Percentiles rank a stretch among this genome's conserved stretches.
Evolutionary conservation across 2,888 invertebrate species (phyloP).

Genomic region (Ischnus inquisitorius): DNA sequence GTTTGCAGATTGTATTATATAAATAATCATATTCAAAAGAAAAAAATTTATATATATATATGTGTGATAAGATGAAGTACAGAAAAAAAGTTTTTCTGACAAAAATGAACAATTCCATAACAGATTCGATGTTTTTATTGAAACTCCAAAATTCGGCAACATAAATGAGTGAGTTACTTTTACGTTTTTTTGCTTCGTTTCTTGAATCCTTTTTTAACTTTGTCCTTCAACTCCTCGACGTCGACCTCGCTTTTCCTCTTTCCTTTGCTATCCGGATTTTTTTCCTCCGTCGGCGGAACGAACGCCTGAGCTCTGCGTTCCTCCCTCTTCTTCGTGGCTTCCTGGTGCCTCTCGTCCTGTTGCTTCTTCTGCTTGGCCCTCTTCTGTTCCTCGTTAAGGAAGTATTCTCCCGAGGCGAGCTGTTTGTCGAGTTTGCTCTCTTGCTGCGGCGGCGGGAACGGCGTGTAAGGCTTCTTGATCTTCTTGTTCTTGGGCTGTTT

Average conservation of each 20-base stretch:
- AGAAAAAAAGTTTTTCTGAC: no score
- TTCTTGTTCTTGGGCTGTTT: slow-evolving; percentile 95
- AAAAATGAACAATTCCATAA: no score
- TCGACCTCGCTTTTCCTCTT: slow-evolving; percentile 87
- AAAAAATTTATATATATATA: no score
- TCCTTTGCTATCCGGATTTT: slow-evolving; percentile 76
- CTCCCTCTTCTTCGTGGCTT: slow-evolving; percentile 90
- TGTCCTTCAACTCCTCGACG: slow-evolving; percentile 91
- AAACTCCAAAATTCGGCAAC: no score
- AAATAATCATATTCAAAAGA: no score
- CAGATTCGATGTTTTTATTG: no score
- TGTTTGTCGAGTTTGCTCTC: slow-evolving; percentile 98
- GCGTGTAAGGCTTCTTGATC: slow-evolving; percentile 97
- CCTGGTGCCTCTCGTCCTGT: slow-evolving; percentile 92
- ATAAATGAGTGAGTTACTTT: background rate
- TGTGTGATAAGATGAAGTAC: no score
- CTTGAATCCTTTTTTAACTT: slow-evolving; percentile 88
- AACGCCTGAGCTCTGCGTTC: slow-evolving; percentile 93
- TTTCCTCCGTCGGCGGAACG: slow-evolving; percentile 91
- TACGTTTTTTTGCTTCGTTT: slow-evolving; percentile 73
- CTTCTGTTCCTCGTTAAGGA: slow-evolving; percentile 95
- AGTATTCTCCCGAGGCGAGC: slow-evolving; percentile 98
- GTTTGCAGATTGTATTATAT: no score
- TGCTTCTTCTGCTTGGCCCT: slow-evolving; percentile 90
- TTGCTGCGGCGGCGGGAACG: slow-evolving; percentile 97